A percentile compares a stretch with the other conserved stretches of the same genome.
Conservation (phyloP, 2,888 invertebrate species). For the Drosophila atripex region DNA sequence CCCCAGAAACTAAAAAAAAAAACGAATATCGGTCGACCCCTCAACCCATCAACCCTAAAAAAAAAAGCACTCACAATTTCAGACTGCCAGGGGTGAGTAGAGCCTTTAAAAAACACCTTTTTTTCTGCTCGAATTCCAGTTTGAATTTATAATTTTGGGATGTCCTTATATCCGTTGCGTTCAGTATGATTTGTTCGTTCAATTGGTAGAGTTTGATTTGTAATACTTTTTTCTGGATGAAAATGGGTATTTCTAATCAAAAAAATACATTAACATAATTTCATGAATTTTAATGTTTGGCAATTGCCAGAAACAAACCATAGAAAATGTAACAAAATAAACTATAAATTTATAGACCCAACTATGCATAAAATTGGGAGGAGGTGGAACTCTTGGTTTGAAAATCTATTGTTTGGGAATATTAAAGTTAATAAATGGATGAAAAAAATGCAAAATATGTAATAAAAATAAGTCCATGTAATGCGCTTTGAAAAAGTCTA, state of each 20-base stretch:
- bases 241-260: slow-evolving; percentile 38
- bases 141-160: slow-evolving; percentile 66
- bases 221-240: slow-evolving; percentile 26
- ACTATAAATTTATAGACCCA: slow-evolving; percentile 77
- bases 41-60: slow-evolving; percentile 24
- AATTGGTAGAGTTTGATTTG: slow-evolving; percentile 60
- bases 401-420: slow-evolving; percentile 3
- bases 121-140: slow-evolving; percentile 44
- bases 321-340: slow-evolving; percentile 68
- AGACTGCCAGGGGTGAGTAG: slow-evolving; percentile 19
- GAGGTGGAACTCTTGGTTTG: slow-evolving; percentile 6
- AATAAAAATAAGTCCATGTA: neutral
- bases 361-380: slow-evolving; percentile 56
- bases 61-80: slow-evolving; percentile 11
- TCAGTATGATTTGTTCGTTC: too few relatives aligned
- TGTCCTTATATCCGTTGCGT: slow-evolving; percentile 2
- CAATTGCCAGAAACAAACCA: slow-evolving; percentile 74
- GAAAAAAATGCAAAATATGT: neutral
- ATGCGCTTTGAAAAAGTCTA: neutral
- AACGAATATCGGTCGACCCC: slow-evolving; percentile 9
- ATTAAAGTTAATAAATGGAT: neutral
- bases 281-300: slow-evolving; percentile 40
- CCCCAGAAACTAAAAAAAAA: slow-evolving; percentile 18
- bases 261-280: slow-evolving; percentile 71
- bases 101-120: slow-evolving; percentile 17